Conservation (phyloP, 2,113 vertebrate genomes). For the Zonotrichia leucophrys region DNA sequence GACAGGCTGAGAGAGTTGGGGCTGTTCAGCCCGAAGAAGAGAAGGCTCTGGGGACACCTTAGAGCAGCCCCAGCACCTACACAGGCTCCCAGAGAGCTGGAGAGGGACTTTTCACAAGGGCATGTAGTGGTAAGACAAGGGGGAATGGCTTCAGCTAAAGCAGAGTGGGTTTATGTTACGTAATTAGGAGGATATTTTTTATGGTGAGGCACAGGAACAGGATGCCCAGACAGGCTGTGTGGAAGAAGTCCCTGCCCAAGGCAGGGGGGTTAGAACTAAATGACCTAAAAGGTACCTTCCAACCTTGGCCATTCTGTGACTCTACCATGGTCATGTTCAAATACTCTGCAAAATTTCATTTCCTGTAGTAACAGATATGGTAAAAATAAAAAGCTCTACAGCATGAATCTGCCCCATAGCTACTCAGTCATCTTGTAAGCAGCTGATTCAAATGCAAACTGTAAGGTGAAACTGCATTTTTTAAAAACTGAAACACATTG, state of each 20-base stretch:
- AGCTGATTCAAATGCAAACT: not conserved
- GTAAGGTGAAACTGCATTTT: not conserved
- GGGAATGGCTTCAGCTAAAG: not conserved
- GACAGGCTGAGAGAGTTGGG: not conserved
- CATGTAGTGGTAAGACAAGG: too few relatives aligned
- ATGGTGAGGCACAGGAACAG: not conserved
- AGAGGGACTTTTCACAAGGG: not conserved
- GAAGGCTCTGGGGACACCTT: not conserved
- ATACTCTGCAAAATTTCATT: not conserved
- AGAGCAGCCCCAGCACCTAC: not conserved
- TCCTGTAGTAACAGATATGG: not conserved
- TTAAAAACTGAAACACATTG: not conserved
- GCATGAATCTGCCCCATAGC: not conserved
- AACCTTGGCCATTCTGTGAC: not conserved
- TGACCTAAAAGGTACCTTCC: not conserved
- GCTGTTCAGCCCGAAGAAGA: not conserved
- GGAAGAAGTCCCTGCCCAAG: not conserved
- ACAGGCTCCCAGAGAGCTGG: not conserved
- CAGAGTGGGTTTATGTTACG: not conserved
- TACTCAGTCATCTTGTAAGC: not conserved
- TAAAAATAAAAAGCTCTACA: not conserved
- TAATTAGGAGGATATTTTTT: not conserved
- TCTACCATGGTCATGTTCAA: not conserved
- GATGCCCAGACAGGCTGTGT: not conserved
- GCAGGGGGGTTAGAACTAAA: not conserved